Conservation (phyloP, 1,140 invertebrate genomes). For the Laodelphax striatellus region DNA sequence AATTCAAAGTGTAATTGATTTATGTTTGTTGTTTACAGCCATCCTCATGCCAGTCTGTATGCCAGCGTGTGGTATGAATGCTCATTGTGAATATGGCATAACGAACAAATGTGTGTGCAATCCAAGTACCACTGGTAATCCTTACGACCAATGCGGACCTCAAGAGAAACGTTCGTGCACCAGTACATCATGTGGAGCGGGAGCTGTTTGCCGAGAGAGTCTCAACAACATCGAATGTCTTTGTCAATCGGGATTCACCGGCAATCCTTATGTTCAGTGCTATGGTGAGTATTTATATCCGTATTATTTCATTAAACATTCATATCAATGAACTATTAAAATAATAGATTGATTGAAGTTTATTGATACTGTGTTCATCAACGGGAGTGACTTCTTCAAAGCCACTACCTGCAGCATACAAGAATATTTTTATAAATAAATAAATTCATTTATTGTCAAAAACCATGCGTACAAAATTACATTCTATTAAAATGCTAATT, state of each 20-base stretch:
- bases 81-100: conserved; percentile 74
- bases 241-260: conserved; percentile 67
- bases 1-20: too few relatives aligned
- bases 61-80: conserved; percentile 67
- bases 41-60: conserved; percentile 62
- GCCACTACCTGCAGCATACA: too few relatives aligned
- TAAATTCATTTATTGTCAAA: too few relatives aligned
- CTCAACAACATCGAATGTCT: conserved; percentile 62
- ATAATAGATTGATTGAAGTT: too few relatives aligned
- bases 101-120: conserved; percentile 72
- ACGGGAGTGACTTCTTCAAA: too few relatives aligned
- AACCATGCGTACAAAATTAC: too few relatives aligned
- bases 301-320: background rate
- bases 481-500: too few relatives aligned
- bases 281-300: conserved; percentile 35
- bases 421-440: too few relatives aligned
- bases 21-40: conserved; percentile 39
- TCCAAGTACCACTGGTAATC: conserved; percentile 71
- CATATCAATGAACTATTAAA: too few relatives aligned
- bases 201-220: conserved; percentile 65
- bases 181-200: conserved; percentile 56
- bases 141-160: conserved; percentile 65
- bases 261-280: conserved; percentile 78
- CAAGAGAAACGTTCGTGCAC: conserved; percentile 60
- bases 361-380: too few relatives aligned